Percentiles rank a stretch among this genome's conserved stretches.
Evolutionary conservation across 2,113 vertebrate species (phyloP).

Genomic region (Mustela nigripes): DNA sequence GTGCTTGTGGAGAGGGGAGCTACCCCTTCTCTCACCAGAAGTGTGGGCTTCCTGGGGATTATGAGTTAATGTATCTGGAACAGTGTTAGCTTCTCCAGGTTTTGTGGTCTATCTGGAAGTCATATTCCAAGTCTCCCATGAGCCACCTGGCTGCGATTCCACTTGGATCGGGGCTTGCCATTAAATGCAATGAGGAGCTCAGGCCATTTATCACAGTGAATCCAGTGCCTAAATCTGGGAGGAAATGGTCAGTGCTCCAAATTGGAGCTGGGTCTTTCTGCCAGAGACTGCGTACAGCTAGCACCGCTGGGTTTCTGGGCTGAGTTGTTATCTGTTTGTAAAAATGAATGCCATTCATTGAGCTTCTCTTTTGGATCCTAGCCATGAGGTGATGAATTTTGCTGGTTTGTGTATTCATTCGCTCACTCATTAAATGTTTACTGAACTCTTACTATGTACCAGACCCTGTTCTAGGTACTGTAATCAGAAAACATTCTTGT

Average conservation of each 20-base stretch:
- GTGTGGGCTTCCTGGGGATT: constrained; percentile 76
- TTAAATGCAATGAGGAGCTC: constrained; percentile 72
- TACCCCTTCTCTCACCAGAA: constrained; percentile 60
- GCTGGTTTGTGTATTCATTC: not conserved
- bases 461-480: not conserved
- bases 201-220: constrained; percentile 82
- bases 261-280: constrained; percentile 8
- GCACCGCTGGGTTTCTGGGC: not conserved
- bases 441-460: not conserved
- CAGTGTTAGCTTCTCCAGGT: constrained; percentile 58
- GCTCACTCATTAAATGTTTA: not conserved
- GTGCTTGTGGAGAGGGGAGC: not conserved
- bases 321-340: not conserved
- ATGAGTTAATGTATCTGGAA: constrained; percentile 79
- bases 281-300: not conserved
- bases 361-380: not conserved
- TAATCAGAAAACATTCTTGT: not conserved
- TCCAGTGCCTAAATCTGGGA: constrained; percentile 73
- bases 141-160: constrained; percentile 84
- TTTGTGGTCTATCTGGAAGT: constrained; percentile 82
- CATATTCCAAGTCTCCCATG: constrained; percentile 73
- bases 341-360: not conserved
- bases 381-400: not conserved
- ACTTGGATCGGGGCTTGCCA: constrained; percentile 83
- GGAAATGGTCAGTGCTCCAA: constrained; percentile 67